Percentiles rank a stretch among this genome's conserved stretches.
Conservation (phyloP, 2,888 invertebrate genomes). For the Euzophera pinguis region DNA sequence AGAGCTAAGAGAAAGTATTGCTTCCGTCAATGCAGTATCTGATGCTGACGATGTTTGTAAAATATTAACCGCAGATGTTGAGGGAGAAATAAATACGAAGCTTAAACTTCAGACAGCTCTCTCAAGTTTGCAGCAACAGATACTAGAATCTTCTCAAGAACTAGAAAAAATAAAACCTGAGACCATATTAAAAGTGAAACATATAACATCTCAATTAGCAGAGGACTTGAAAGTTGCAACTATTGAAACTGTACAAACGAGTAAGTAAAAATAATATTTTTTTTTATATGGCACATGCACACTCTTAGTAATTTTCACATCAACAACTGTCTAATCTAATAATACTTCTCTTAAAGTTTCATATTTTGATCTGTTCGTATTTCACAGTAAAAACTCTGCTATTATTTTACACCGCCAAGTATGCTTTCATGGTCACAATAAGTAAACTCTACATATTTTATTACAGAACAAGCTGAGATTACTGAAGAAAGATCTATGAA, state of each 20-base stretch:
- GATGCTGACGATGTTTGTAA: slow-evolving; percentile 18
- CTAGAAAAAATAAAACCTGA: slow-evolving; percentile 26
- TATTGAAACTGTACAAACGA: slow-evolving; percentile 16
- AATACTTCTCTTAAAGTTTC: no score
- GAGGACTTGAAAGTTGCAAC: slow-evolving; percentile 34
- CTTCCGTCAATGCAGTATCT: not conserved
- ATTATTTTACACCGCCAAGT: no score
- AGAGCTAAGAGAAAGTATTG: slow-evolving; percentile 24
- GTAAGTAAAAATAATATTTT: not conserved
- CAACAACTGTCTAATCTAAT: no score
- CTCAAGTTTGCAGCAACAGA: slow-evolving; percentile 5
- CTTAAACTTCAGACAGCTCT: slow-evolving; percentile 19
- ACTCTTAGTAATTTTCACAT: no score
- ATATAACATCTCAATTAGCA: slow-evolving; percentile 41
- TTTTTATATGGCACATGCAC: no score
- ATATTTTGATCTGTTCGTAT: no score
- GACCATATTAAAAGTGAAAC: slow-evolving; percentile 32
- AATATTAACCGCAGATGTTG: not conserved
- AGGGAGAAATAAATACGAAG: slow-evolving; percentile 27
- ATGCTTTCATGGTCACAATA: no score
- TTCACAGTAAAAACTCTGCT: no score
- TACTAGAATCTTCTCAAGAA: slow-evolving; percentile 32
- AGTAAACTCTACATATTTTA: not conserved
- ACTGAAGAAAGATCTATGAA: slow-evolving; percentile 41
- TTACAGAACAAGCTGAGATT: slow-evolving; percentile 31